Evolutionary conservation across 1,140 invertebrate genomes (phyloP).

Genomic region (Ruditapes philippinarum): DNA sequence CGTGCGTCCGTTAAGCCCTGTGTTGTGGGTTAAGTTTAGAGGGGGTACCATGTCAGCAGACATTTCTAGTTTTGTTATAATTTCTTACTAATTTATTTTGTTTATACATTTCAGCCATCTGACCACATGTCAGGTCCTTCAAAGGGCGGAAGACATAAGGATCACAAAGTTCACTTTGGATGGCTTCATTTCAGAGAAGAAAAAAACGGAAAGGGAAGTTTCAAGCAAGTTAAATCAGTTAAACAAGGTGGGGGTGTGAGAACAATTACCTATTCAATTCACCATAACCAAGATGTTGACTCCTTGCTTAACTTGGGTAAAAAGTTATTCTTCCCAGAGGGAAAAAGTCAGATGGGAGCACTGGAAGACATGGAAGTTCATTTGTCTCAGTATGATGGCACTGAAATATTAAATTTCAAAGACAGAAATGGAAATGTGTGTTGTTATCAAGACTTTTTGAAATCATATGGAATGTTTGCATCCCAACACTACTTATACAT

Average conservation of each 20-base stretch:
- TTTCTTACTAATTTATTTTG: too few species aligned
- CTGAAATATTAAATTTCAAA: conserved; percentile 2
- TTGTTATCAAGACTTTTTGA: conserved; percentile 18
- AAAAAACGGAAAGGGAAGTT: conserved; percentile 5
- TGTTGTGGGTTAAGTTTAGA: too few species aligned
- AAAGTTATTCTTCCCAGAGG: too few species aligned
- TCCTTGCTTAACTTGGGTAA: too few species aligned
- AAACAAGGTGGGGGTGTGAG: too few species aligned
- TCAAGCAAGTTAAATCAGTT: not conserved
- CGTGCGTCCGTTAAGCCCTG: too few species aligned
- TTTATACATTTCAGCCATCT: too few species aligned
- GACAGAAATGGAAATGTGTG: conserved; percentile 9
- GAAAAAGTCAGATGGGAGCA: too few species aligned
- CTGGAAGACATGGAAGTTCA: conserved; percentile 2
- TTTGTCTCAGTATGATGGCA: conserved; percentile 19
- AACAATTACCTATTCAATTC: too few species aligned
- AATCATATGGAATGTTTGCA: conserved; percentile 3
- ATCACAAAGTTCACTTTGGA: not conserved
- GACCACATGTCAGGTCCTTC: conserved; percentile 12
- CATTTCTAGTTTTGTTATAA: too few species aligned
- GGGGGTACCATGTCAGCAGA: too few species aligned
- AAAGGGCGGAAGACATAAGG: conserved; percentile 13
- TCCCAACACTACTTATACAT: conserved; percentile 10
- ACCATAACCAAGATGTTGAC: too few species aligned
- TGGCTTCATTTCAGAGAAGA: not conserved